phyloP scores from a whole-genome alignment of 2,797 vertebrate genomes.

The Odontamblyopus rebecca region DNA sequence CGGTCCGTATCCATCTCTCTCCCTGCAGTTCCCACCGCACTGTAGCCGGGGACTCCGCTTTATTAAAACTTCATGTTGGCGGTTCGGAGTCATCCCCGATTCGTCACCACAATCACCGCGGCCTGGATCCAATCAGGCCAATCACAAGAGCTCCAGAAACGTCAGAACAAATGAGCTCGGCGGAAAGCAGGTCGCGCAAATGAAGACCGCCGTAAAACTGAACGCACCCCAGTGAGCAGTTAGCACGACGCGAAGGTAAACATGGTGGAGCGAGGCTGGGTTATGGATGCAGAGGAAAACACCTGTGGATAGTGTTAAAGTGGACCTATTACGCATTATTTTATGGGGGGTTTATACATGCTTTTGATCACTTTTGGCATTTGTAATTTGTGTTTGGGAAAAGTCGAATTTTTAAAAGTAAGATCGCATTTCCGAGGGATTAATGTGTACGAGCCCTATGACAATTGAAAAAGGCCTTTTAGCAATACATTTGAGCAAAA shows the following conservation, averaged over 20 bases:
- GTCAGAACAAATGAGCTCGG: conserved; percentile 28
- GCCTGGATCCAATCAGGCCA: conserved; percentile 54
- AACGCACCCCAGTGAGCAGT: conserved; percentile 39
- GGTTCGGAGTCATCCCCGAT: conserved; percentile 21
- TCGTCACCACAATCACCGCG: conserved; percentile 45
- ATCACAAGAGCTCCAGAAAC: conserved; percentile 20
- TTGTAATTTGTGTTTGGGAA: neutral
- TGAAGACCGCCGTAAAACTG: conserved; percentile 54
- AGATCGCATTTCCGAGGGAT: neutral
- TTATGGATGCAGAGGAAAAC: conserved; percentile 22
- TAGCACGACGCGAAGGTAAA: conserved; percentile 37
- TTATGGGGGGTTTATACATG: neutral
- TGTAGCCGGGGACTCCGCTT: conserved; percentile 17
- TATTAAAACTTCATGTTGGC: conserved; percentile 33
- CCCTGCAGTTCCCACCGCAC: conserved; percentile 17
- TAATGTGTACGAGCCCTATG: neutral
- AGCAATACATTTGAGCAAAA: too few relatives aligned
- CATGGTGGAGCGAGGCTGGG: conserved; percentile 16
- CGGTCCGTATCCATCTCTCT: conserved; percentile 15
- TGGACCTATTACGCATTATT: neutral
- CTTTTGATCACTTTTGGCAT: neutral
- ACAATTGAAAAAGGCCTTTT: neutral
- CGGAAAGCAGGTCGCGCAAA: conserved; percentile 38
- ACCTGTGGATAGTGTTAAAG: neutral
- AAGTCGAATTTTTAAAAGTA: neutral